Base-by-base conservation (phyloP, 2,113 vertebrate species). In the Fregetta grallaria region DNA sequence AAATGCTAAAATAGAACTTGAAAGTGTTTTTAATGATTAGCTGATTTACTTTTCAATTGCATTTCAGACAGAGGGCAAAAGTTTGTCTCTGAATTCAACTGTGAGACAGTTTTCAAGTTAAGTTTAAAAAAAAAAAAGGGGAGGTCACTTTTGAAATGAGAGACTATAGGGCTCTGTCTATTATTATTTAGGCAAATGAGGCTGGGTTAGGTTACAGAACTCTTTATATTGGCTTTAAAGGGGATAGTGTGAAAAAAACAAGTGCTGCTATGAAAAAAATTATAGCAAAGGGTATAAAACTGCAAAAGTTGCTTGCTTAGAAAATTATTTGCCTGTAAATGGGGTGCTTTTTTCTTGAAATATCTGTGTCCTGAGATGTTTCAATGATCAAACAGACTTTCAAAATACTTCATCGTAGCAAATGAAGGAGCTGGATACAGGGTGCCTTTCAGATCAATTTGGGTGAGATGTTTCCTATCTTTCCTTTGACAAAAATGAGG, bases 41-140 rank as follows among this genome's bases (percentile, higher is more conserved):
- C 38, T 92, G 79, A 47, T 93, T 96, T 95, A 79, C 79, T 90
- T 94, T 95, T 82, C 91, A 97, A 96, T 90, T 96, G 88, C 71
- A 23, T 94, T 93, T 96, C 68, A 94, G 90, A 83, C 26, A 45
- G 38, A 78, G 85, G 71, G 86, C 45, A 88, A 86, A 97, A 92
- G 75, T 92, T 94, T 88, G 70, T 94, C 86, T 97, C 97, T 86
- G 81, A 90, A 86, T 91, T 95, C 63, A 67, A 32, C 68, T 94
- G 70, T 65, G 67, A 96, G 59, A 63, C n/a, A 70, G 12, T 55
- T 94, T 96, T 94, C 42, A 90, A 77, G 44, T 80, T 26, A 40
- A 47, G 21, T 27, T 78, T 4, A 7, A 38, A 61, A 59, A 63
- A 55, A 50, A 3, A 11, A 18, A 15, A 14, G 5, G 7, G 9